Evolutionary conservation across 2,888 invertebrate genomes (phyloP).

Genomic region (Epiblema foenella): DNA sequence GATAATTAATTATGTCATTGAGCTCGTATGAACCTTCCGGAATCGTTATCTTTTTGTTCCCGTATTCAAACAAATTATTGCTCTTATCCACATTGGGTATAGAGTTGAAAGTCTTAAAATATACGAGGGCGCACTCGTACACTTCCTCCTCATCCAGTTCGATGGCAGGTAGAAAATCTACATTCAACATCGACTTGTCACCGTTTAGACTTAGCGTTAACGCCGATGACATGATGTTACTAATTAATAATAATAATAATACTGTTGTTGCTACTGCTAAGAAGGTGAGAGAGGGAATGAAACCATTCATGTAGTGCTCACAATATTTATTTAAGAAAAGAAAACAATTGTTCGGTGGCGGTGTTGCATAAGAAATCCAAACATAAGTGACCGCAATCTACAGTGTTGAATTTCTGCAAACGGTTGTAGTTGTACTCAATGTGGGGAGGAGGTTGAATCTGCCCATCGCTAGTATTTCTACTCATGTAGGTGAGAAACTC

Average conservation of each 20-base stretch:
- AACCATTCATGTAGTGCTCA: neutral
- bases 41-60: conserved; percentile 14
- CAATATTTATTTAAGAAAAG: conserved; percentile 24
- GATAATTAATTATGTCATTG: conserved; percentile 13
- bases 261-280: neutral
- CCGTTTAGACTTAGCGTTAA: conserved; percentile 14
- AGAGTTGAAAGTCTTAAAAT: conserved; percentile 43
- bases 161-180: conserved; percentile 21
- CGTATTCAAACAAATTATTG: conserved; percentile 43
- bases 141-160: conserved; percentile 1
- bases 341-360: neutral
- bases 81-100: conserved; percentile 43
- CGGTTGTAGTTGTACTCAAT: conserved; percentile 24
- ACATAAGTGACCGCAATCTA: conserved; percentile 31
- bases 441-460: too few relatives aligned
- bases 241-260: too few relatives aligned
- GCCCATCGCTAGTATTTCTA: neutral
- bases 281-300: neutral
- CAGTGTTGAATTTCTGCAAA: conserved; percentile 11
- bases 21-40: conserved; percentile 31
- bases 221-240: neutral
- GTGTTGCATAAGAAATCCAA: conserved; percentile 1
- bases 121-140: conserved; percentile 33
- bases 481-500: conserved; percentile 23
- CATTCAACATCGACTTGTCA: conserved; percentile 7